Evolutionary conservation across 2,888 invertebrate genomes (phyloP).

Genomic region (Drosophila mettleri): DNA sequence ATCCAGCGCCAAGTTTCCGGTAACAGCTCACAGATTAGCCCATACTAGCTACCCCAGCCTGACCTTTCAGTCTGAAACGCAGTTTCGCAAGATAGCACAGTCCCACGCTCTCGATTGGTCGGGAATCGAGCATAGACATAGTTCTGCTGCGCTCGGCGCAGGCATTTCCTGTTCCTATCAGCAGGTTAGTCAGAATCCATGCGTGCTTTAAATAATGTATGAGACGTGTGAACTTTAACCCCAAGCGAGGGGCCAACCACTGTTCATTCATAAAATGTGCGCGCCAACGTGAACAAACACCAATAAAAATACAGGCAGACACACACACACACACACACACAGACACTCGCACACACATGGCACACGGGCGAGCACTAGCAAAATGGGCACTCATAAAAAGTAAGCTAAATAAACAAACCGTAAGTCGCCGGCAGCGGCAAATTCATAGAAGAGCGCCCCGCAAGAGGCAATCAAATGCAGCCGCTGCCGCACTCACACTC

Average conservation of each 20-base stretch:
- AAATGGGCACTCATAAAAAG: slow-evolving; percentile 60
- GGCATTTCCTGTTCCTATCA: slow-evolving; percentile 90
- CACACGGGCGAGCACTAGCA: slow-evolving; percentile 33
- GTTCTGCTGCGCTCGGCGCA: slow-evolving; percentile 91
- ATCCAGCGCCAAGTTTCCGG: slow-evolving; percentile 87
- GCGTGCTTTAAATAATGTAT: slow-evolving; percentile 63
- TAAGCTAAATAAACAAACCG: slow-evolving; percentile 76
- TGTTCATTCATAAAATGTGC: slow-evolving; percentile 73
- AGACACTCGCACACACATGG: neutral
- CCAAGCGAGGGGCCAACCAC: slow-evolving; percentile 20
- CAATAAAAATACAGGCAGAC: slow-evolving; percentile 29
- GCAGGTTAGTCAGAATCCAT: slow-evolving; percentile 85
- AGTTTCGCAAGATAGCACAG: slow-evolving; percentile 54
- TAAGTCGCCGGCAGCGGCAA: slow-evolving; percentile 33
- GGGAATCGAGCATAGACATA: slow-evolving; percentile 87
- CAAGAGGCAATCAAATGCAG: slow-evolving; percentile 33
- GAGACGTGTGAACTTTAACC: slow-evolving; percentile 63
- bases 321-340: neutral
- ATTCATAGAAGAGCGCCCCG: slow-evolving; percentile 16
- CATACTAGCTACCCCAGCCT: neutral
- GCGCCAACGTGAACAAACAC: slow-evolving; percentile 43
- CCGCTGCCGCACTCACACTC: neutral
- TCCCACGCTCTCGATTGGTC: slow-evolving; percentile 86
- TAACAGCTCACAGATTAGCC: slow-evolving; percentile 36
- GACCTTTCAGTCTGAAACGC: slow-evolving; percentile 6